Evolutionary conservation across 2,797 vertebrate species (phyloP), one percentile per base, ranked within the genome.

Genomic region (Argya squamiceps): DNA sequence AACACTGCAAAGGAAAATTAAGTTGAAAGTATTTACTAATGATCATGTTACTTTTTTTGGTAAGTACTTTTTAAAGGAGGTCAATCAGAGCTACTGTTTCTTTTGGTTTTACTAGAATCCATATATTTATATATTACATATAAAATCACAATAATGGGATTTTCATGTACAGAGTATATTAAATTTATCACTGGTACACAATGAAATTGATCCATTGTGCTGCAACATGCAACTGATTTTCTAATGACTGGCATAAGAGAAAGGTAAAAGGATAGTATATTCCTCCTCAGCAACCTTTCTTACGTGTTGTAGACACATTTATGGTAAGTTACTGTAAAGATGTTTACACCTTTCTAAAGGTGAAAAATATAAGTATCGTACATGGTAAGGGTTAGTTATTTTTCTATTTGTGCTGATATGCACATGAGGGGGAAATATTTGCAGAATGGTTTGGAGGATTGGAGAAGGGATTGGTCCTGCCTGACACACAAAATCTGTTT

Each of bases 11-110:
- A 81, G 64, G 62, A 71, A 93, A 87, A 95, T 77, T 46, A 88
- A 91, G 75, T 91, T 76, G 49, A 76, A 89, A 83, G 77, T 91
- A 82, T 92, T 93, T 94, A 77, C 62, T 70, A n/a, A 43, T 47
- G 64, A 87, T 92, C 85, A 19, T 32, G 49, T 70, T 88, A 62
- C 62, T 68, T 95, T 70, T 58, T 83, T 85, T 84, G 60, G 59
- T 44, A 84, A 93, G 65, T 60, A 53, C 39, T 90, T 92, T 89
- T 75, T 39, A 89, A 87, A 91, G 41, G 30, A 71, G 47, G 84
- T 86, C 69, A 75, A 46, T n/a, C 21, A 32, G 22, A 47, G 63
- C 23, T 52, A 30, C 32, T 70, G 39, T 36, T 91, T 84, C 44
- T 76, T 79, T 81, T 32, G 23, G 32, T 47, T 96, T 94, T 94